Conservation (phyloP, 2,113 vertebrate species). For the Etia nguti region DNA sequence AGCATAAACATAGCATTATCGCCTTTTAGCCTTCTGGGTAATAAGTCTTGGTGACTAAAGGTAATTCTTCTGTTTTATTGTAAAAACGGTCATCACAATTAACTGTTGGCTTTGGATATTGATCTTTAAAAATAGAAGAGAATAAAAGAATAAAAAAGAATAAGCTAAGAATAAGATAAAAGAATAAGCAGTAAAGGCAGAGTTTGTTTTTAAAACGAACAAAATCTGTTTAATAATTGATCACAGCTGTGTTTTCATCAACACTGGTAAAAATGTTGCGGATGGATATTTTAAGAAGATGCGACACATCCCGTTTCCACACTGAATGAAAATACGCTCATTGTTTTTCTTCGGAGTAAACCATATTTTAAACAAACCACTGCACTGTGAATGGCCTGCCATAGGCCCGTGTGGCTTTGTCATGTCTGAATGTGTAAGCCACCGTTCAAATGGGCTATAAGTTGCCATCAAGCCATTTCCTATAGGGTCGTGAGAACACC, state of each 20-base stretch:
- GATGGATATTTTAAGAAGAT: background rate
- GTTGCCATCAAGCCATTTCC: background rate
- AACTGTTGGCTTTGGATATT: background rate
- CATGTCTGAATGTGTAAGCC: background rate
- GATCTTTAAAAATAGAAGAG: background rate
- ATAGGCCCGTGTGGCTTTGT: background rate
- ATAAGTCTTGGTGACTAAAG: background rate
- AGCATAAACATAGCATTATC: too few species aligned
- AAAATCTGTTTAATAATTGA: background rate
- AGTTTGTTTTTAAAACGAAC: background rate
- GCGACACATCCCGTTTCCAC: background rate
- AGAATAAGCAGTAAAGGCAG: background rate
- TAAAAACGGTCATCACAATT: background rate
- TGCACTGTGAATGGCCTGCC: background rate
- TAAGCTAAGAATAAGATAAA: too few species aligned
- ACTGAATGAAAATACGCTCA: background rate
- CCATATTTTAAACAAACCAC: background rate
- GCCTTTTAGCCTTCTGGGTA: background rate
- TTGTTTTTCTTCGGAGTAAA: background rate
- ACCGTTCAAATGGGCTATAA: conserved; percentile 2
- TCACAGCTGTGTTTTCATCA: background rate
- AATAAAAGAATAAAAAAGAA: too few species aligned
- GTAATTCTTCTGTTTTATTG: background rate
- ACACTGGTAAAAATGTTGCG: background rate
- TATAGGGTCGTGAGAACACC: background rate